phyloP scores from a whole-genome alignment of 2,888 invertebrate genomes.

The Eurois occulta region DNA sequence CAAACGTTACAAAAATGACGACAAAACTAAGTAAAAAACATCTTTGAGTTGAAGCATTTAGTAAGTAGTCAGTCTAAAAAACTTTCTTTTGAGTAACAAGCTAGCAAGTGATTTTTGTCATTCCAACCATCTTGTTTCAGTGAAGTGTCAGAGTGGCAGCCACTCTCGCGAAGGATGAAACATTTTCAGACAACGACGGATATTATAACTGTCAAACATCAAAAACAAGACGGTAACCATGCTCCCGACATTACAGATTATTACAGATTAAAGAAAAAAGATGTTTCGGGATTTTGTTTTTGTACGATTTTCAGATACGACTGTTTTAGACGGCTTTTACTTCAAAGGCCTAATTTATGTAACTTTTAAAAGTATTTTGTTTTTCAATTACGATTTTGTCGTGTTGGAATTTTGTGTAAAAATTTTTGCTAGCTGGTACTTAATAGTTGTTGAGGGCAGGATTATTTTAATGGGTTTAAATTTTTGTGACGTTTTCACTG shows the following conservation, averaged over 20 bases:
- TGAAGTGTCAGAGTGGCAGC: slow-evolving; percentile 59
- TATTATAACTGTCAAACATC: slow-evolving; percentile 77
- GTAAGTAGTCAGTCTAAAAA: slow-evolving; percentile 9
- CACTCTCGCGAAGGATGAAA: slow-evolving; percentile 69
- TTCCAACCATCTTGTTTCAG: slow-evolving; percentile 58
- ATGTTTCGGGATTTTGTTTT: slow-evolving; percentile 19
- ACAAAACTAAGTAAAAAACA: neutral
- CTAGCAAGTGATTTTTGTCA: slow-evolving; percentile 52
- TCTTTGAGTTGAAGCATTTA: neutral
- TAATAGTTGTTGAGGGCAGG: neutral
- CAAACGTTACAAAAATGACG: neutral
- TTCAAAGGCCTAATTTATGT: slow-evolving; percentile 40
- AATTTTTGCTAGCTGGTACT: neutral
- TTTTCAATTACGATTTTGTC: slow-evolving; percentile 37
- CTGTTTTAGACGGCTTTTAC: slow-evolving; percentile 41
- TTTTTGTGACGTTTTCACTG: no score
- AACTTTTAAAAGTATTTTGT: slow-evolving; percentile 25
- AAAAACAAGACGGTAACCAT: slow-evolving; percentile 62
- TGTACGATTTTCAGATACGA: slow-evolving; percentile 11
- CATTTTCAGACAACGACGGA: slow-evolving; percentile 76
- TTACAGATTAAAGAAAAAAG: slow-evolving; percentile 35
- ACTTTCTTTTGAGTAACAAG: slow-evolving; percentile 19
- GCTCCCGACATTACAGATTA: slow-evolving; percentile 49
- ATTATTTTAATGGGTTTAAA: neutral
- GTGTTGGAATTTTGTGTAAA: slow-evolving; percentile 7